Evolutionary conservation across 2,797 vertebrate genomes (phyloP).

Genomic region (Carcharodon carcharias): DNA sequence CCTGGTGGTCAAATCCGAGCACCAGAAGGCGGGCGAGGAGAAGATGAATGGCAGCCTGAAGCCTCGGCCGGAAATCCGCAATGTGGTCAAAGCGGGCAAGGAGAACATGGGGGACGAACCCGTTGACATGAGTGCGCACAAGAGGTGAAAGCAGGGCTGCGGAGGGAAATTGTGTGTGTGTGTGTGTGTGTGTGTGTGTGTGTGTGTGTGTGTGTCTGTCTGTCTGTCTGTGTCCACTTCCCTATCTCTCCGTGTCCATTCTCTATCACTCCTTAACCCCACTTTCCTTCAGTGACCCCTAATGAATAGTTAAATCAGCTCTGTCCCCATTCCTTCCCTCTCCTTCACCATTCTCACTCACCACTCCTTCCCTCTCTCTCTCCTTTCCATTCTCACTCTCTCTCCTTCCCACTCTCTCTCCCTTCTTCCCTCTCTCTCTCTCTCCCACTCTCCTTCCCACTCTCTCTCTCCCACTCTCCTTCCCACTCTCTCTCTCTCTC

Average conservation of each 20-base stretch:
- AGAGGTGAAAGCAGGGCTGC: constrained; percentile 59
- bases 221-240: too few relatives aligned
- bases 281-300: too few relatives aligned
- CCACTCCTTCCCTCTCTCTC: not conserved
- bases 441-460: too few relatives aligned
- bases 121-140: constrained; percentile 88
- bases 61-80: constrained; percentile 59
- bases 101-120: constrained; percentile 89
- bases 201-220: too few relatives aligned
- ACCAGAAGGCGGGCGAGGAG: constrained; percentile 70
- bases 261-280: too few relatives aligned
- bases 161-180: too few relatives aligned
- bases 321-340: too few relatives aligned
- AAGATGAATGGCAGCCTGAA: constrained; percentile 83
- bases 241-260: too few relatives aligned
- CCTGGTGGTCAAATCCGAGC: constrained; percentile 35
- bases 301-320: too few relatives aligned
- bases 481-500: not conserved
- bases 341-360: not conserved
- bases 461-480: not conserved
- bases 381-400: not conserved
- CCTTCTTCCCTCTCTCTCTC: not conserved
- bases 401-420: too few relatives aligned
- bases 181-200: too few relatives aligned
- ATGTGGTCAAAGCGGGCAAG: constrained; percentile 71